Evolutionary conservation across 2,113 vertebrate genomes (phyloP).

Genomic region (Ochotona curzoniae): DNA sequence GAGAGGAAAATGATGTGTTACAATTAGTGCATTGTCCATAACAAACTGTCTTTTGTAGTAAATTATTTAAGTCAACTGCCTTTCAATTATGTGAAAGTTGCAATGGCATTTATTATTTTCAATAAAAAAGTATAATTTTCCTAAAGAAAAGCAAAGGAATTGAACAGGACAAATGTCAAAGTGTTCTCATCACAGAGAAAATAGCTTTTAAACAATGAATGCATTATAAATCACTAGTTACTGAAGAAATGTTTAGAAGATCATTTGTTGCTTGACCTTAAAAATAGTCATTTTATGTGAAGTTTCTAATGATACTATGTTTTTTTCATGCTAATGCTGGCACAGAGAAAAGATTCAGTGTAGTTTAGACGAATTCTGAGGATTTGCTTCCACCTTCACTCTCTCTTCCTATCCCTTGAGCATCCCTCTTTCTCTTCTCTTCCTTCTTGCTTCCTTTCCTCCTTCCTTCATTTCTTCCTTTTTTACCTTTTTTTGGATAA

Average conservation of each 20-base stretch:
- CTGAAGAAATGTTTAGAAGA: background rate
- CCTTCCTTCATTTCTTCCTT: no score
- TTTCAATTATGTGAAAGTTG: constrained; percentile 43
- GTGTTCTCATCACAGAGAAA: constrained; percentile 24
- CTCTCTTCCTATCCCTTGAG: no score
- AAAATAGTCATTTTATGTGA: background rate
- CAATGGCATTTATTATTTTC: background rate
- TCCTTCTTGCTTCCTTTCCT: no score
- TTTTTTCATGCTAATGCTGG: no score
- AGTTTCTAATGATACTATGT: background rate
- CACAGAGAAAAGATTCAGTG: no score
- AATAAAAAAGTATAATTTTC: constrained; percentile 22
- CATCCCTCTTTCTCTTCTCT: no score
- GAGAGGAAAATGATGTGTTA: background rate
- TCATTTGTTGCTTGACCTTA: background rate
- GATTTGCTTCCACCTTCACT: no score
- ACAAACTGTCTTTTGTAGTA: constrained; percentile 40
- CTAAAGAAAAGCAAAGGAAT: background rate
- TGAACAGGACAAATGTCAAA: constrained; percentile 11
- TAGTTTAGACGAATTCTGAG: no score
- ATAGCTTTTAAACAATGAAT: background rate
- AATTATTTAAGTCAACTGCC: constrained; percentile 8
- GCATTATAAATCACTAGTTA: background rate
- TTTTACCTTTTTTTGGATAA: no score
- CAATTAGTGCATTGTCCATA: constrained; percentile 19